Conservation (phyloP, 1,140 invertebrate genomes). For the Leptopilina clavipes region DNA sequence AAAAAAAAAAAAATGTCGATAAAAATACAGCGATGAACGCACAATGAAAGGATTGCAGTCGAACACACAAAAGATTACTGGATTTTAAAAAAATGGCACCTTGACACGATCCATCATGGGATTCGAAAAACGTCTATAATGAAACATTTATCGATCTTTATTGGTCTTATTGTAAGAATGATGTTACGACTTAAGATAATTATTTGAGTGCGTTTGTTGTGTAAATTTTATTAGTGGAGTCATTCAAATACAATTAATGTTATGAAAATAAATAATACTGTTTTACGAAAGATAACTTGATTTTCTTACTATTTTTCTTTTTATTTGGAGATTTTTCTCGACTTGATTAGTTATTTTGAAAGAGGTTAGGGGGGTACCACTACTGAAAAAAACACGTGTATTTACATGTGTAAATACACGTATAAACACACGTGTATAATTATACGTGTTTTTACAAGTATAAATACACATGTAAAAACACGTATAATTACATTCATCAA, state of each 20-base stretch:
- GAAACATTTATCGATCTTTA: background rate
- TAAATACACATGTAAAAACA: too few relatives aligned
- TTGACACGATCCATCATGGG: background rate
- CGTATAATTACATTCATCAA: too few relatives aligned
- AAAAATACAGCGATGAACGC: conserved; percentile 13
- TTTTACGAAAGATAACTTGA: background rate
- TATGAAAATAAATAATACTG: background rate
- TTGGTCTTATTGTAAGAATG: conserved; percentile 11
- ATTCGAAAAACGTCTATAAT: background rate
- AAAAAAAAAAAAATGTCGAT: background rate
- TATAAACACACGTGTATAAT: too few relatives aligned
- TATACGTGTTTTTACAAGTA: too few relatives aligned
- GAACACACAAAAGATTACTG: background rate
- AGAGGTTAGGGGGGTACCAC: too few relatives aligned
- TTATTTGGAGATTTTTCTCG: too few relatives aligned
- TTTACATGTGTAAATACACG: too few relatives aligned
- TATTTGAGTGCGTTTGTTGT: conserved; percentile 21
- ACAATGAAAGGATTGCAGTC: background rate
- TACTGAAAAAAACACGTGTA: too few relatives aligned
- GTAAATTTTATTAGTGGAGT: conserved; percentile 20
- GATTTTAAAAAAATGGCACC: background rate
- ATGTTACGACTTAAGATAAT: conserved; percentile 6
- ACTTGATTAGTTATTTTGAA: too few relatives aligned
- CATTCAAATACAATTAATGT: conserved; percentile 9
- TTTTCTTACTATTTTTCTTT: too few relatives aligned